Conservation (phyloP, 2,888 invertebrate genomes). For the Chrysolina haemoptera region DNA sequence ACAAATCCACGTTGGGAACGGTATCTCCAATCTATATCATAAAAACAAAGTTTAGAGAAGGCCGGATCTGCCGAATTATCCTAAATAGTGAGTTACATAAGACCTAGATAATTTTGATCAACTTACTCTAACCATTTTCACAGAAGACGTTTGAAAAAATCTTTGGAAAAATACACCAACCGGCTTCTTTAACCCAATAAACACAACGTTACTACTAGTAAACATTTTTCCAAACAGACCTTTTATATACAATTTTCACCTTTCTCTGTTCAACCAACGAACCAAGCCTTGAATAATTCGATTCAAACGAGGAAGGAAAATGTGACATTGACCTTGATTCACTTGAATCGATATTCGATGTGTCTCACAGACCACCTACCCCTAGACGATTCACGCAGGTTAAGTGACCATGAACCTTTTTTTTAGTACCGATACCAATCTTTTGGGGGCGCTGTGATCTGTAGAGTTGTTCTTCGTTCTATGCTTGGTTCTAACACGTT, state of each 20-base stretch:
- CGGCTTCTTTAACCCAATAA: conserved; percentile 8
- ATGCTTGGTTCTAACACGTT: no score
- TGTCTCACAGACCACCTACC: no score
- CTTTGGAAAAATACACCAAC: conserved; percentile 31
- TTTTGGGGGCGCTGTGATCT: no score
- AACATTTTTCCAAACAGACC: conserved; percentile 16
- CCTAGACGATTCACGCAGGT: no score
- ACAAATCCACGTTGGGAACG: conserved; percentile 85
- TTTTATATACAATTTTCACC: conserved; percentile 1
- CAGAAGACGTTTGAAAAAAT: conserved; percentile 34
- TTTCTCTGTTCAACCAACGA: conserved; percentile 8
- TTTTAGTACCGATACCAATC: no score
- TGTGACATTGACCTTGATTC: neutral
- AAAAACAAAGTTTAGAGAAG: conserved; percentile 46
- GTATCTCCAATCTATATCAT: conserved; percentile 86
- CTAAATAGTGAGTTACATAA: conserved; percentile 25
- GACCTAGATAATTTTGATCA: neutral
- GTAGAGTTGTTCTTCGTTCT: no score
- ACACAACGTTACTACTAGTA: conserved; percentile 19
- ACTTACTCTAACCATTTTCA: conserved; percentile 45
- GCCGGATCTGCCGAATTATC: neutral
- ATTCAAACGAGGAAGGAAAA: neutral
- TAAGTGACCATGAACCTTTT: no score
- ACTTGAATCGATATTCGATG: no score
- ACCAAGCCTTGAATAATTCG: no score